phyloP scores from a whole-genome alignment of 2,113 vertebrate species.

The Caranx ignobilis region DNA sequence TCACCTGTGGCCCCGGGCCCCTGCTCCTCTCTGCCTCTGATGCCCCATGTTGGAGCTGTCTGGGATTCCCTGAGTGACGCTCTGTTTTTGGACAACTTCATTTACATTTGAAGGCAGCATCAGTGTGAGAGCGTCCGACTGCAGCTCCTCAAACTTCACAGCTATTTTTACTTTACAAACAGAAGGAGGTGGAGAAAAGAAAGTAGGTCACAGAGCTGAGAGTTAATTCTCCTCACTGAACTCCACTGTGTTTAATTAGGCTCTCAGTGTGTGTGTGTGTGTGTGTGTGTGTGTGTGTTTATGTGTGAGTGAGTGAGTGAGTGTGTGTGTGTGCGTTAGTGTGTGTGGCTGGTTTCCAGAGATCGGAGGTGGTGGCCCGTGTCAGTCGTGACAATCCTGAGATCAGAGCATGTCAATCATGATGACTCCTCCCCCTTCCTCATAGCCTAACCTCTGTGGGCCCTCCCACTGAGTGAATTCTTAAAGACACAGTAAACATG shows the following conservation, averaged over 20 bases:
- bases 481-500: neutral
- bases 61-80: slow-evolving; percentile 21
- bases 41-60: slow-evolving; percentile 28
- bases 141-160: slow-evolving; percentile 8
- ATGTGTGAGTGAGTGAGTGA: neutral
- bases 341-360: neutral
- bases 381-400: slow-evolving; percentile 3
- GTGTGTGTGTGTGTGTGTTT: neutral
- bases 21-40: neutral
- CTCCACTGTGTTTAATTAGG: slow-evolving; percentile 32
- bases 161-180: slow-evolving; percentile 40
- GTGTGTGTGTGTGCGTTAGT: neutral
- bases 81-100: slow-evolving; percentile 1
- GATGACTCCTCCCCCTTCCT: neutral
- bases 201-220: slow-evolving; percentile 66
- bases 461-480: neutral
- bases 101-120: slow-evolving; percentile 1
- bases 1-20: slow-evolving; percentile 62
- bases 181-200: slow-evolving; percentile 35
- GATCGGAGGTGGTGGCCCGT: slow-evolving; percentile 6
- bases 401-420: slow-evolving; percentile 3
- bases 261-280: neutral
- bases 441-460: neutral
- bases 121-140: slow-evolving; percentile 13
- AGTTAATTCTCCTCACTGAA: slow-evolving; percentile 46